These are phyloP conservation scores for Thripadectes ignobilis DNA, from an alignment of 2,797 vertebrate genomes.

Conservation along the genomic window DNA sequence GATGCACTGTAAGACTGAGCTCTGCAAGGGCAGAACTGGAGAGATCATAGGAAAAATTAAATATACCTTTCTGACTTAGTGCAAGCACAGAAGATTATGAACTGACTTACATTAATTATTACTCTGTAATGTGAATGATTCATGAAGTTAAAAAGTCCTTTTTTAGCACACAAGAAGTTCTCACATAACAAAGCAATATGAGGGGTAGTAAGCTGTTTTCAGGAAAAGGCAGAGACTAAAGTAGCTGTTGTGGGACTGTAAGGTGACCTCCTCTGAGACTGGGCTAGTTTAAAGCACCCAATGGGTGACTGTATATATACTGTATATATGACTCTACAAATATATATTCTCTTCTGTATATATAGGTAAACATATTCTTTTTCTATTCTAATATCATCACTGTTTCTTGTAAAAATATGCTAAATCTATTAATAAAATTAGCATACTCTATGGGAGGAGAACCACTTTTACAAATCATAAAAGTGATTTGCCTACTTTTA, in stretches of 20 bases:
- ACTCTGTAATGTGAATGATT: slow-evolving; percentile 48
- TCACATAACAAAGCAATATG: neutral
- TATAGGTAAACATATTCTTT: neutral
- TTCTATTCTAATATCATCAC: neutral
- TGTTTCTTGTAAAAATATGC: neutral
- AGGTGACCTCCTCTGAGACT: neutral
- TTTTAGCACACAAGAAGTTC: slow-evolving; percentile 18
- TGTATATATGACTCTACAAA: neutral
- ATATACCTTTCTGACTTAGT: slow-evolving; percentile 45
- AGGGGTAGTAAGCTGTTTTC: slow-evolving; percentile 25
- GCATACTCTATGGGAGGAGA: neutral
- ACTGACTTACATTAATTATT: slow-evolving; percentile 41
- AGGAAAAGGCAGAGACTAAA: neutral
- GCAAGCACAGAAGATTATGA: slow-evolving; percentile 25
- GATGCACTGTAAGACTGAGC: neutral
- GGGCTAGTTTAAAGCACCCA: neutral
- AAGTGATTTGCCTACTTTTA: neutral
- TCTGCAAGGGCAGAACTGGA: neutral
- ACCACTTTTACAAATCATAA: neutral
- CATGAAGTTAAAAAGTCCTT: slow-evolving; percentile 45
- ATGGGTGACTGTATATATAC: neutral
- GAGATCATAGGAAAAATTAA: slow-evolving; percentile 18
- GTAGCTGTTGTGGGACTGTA: slow-evolving; percentile 27
- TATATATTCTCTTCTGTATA: neutral
- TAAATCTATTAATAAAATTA: neutral